Conservation (phyloP, 2,888 invertebrate species). For the Brachypterus glaber region DNA sequence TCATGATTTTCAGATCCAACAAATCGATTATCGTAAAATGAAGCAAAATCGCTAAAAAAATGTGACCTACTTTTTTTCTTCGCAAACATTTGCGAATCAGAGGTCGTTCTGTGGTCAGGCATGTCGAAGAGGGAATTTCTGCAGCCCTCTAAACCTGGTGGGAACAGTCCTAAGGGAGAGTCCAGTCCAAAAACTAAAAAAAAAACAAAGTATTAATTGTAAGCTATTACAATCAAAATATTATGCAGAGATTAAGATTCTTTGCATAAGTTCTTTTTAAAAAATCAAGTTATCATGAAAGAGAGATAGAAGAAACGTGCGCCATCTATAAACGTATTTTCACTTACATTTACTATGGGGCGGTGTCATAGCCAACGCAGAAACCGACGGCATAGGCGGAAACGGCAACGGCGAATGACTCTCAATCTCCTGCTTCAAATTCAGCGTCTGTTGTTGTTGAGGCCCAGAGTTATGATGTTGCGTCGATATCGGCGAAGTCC, state of each 20-base stretch:
- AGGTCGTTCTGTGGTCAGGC: constrained; percentile 58
- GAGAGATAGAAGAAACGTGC: no score
- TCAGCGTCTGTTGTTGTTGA: constrained; percentile 41
- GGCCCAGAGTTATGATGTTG: constrained; percentile 42
- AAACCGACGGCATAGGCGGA: constrained; percentile 63
- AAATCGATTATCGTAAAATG: no score
- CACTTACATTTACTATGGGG: constrained; percentile 65
- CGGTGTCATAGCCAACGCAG: constrained; percentile 69
- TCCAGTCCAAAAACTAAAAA: constrained; percentile 65
- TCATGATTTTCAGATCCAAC: no score
- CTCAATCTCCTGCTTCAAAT: constrained; percentile 37
- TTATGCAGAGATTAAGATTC: no score
- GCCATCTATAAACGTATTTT: no score
- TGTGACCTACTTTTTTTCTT: constrained; percentile 69
- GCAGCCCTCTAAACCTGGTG: constrained; percentile 64
- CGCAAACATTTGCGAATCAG: constrained; percentile 56
- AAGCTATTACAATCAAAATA: no score
- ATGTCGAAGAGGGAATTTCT: constrained; percentile 68
- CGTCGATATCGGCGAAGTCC: constrained; percentile 39
- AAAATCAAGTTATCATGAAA: no score
- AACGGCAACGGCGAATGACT: constrained; percentile 52
- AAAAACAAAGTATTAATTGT: no score
- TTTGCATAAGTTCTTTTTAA: no score
- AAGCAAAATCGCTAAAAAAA: no score
- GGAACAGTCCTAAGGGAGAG: constrained; percentile 64